Evolutionary conservation across 2,797 vertebrate species (phyloP).

Genomic region (Momotus momota): DNA sequence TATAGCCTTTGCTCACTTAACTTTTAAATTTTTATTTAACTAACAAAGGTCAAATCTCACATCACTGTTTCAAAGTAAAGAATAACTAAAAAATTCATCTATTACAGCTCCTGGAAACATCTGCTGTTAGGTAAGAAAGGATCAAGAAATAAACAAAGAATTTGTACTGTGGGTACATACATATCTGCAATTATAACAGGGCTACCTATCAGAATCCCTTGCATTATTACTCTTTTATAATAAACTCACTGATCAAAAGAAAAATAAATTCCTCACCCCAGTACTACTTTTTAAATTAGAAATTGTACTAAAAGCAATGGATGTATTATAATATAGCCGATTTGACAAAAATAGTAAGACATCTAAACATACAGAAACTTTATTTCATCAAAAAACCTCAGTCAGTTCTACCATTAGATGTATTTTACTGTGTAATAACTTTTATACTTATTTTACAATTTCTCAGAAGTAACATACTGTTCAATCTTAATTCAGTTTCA

Average conservation of each 20-base stretch:
- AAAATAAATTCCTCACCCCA: background rate
- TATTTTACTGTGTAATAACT: background rate
- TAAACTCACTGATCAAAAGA: background rate
- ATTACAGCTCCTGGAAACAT: background rate
- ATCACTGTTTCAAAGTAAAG: background rate
- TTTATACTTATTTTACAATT: background rate
- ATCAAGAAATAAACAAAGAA: background rate
- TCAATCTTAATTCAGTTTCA: background rate
- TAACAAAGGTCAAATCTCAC: background rate
- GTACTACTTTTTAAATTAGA: background rate
- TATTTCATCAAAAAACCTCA: background rate
- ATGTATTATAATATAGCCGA: background rate
- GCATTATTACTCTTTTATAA: background rate
- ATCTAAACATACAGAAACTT: background rate
- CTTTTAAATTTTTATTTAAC: constrained; percentile 11
- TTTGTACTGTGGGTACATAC: background rate
- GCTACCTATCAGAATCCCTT: background rate
- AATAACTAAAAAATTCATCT: constrained; percentile 1
- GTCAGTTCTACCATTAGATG: background rate
- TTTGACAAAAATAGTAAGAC: background rate
- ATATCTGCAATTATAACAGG: background rate
- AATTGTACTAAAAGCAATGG: background rate
- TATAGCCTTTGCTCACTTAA: background rate
- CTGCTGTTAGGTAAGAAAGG: background rate
- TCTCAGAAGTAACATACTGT: background rate